Base-by-base conservation (phyloP, 2,888 invertebrate species). In the Xanthorhoe designata region DNA sequence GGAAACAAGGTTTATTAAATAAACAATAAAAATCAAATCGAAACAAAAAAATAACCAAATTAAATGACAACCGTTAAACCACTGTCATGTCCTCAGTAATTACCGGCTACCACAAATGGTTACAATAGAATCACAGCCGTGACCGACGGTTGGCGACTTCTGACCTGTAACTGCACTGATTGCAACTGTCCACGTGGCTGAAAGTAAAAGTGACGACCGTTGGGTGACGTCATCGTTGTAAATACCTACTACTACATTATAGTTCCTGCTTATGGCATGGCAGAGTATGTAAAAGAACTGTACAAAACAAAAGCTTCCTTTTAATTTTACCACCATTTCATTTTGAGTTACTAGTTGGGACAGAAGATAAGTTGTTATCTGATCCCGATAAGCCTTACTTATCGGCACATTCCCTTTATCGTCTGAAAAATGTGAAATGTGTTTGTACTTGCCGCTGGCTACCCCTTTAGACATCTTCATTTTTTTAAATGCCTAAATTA, bases 61-160 rank as follows among this genome's bases (percentile, higher is more conserved):
- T 61, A 75, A 76, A 75, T 74, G 72, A 75, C 63, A 64, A n/a
- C 74, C 72, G 76, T 74, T 74, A 69, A 70, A 74, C 71, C 70
- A 51, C 75, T 52, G 69, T 53, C 64, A 51, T 55, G 65, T 17
- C 47, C 15, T 6, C 38, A 55, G 49, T 66, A 66, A 69, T 69
- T 66, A 66, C 61, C 49, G 55, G 58, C 49, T 45, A 51, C 65
- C 58, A 45, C 59, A 51, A 62, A 59, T 64, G 45, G 55, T 50
- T 68, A 78, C 77, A 78, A 79, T 71, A 73, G 76, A 65, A 61
- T 67, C 75, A 72, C 53, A 6, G 51, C 47, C 80, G 80, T 81
- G 78, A 80, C 80, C 76, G 65, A 70, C 80, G 69, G 80, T 78
- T 81, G 79, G 69, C 66, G 76, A 77, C 75, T 66, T 68, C 74